Conservation (phyloP, 2,797 vertebrate genomes). For the Anisognathus igniventris region DNA sequence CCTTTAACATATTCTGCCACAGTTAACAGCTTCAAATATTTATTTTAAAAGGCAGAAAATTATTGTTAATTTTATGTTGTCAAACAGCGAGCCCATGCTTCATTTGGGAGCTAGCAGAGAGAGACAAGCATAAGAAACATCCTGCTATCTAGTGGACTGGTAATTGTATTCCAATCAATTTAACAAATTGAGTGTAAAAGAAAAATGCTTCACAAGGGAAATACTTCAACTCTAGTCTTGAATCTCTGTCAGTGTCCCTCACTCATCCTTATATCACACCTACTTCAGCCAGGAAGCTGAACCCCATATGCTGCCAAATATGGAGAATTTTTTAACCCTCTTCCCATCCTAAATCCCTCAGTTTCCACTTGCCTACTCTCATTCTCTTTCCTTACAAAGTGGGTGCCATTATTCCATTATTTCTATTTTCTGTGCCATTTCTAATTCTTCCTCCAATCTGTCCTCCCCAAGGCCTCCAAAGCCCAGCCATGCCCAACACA, state of each 20-base stretch:
- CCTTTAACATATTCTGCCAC: constrained; percentile 23
- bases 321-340: not conserved
- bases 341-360: not conserved
- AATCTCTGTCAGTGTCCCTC: not conserved
- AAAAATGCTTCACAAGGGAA: constrained; percentile 36
- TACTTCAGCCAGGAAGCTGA: not conserved
- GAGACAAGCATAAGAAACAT: constrained; percentile 29
- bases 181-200: constrained; percentile 26
- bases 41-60: constrained; percentile 49
- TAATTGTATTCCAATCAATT: constrained; percentile 48
- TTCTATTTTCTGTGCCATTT: not conserved
- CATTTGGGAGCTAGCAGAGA: constrained; percentile 27
- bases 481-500: not conserved
- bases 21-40: constrained; percentile 48
- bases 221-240: not conserved
- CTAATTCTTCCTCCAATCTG: not conserved
- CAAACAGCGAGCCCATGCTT: constrained; percentile 15
- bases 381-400: not conserved
- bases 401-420: not conserved
- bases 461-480: not conserved
- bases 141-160: constrained; percentile 3
- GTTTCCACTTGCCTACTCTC: not conserved
- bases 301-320: not conserved
- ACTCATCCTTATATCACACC: not conserved
- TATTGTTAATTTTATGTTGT: constrained; percentile 42